Evolutionary conservation across 1,140 invertebrate genomes (phyloP).

Genomic region (Drosophila jambulina): DNA sequence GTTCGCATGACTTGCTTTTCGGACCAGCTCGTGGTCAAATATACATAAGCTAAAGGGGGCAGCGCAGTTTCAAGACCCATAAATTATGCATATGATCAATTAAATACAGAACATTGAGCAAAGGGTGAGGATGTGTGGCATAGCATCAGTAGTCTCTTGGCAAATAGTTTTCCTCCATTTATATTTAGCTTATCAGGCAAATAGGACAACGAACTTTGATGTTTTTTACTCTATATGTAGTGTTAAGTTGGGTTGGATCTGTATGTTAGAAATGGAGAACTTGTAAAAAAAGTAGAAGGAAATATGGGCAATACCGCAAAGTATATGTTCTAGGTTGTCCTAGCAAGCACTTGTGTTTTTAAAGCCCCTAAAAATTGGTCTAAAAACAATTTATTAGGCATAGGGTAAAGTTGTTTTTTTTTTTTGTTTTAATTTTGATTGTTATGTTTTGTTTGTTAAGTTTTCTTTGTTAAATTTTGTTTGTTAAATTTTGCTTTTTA

Average conservation of each 20-base stretch:
- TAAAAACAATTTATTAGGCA: no score
- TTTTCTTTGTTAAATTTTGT: no score
- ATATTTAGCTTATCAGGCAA: not conserved
- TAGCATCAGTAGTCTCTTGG: constrained; percentile 7
- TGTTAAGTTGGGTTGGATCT: not conserved
- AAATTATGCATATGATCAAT: constrained; percentile 44
- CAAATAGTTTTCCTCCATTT: constrained; percentile 5
- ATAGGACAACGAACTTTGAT: not conserved
- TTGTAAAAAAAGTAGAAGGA: not conserved
- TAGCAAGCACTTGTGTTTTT: no score
- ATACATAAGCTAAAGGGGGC: not conserved
- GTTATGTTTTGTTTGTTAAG: no score
- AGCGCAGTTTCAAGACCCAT: constrained; percentile 2
- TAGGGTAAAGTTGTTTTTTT: no score
- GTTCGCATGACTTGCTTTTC: constrained; percentile 23
- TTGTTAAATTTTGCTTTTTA: no score
- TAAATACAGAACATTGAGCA: constrained; percentile 50
- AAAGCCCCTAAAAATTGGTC: no score
- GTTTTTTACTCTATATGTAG: not conserved
- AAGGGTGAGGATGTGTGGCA: not conserved
- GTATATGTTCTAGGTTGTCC: not conserved
- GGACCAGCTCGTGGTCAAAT: constrained; percentile 14
- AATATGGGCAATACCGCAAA: not conserved
- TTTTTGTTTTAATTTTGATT: no score
- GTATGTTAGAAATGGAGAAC: rapidly evolving